phyloP scores from a whole-genome alignment of 2,113 vertebrate species.

The Capricornis sumatraensis region DNA sequence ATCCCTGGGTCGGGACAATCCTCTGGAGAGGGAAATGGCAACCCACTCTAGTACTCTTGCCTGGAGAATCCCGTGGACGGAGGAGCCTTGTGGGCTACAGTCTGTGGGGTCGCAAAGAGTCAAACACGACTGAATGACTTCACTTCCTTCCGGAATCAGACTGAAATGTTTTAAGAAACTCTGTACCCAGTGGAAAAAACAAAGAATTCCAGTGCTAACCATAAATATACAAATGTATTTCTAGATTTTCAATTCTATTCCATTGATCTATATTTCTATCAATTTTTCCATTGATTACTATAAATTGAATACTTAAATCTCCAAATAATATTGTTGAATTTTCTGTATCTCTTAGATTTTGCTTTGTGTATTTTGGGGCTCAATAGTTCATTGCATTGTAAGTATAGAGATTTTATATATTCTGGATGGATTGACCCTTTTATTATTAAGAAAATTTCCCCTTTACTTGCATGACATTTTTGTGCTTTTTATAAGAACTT shows the following conservation, averaged over 20 bases:
- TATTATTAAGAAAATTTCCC: not conserved
- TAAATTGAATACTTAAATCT: not conserved
- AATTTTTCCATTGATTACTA: not conserved
- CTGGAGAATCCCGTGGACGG: no score
- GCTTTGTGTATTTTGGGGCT: not conserved
- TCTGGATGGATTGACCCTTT: not conserved
- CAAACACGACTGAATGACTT: no score
- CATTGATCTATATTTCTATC: not conserved
- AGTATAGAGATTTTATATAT: not conserved
- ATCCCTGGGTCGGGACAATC: no score
- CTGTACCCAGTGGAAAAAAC: not conserved
- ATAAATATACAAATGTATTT: not conserved
- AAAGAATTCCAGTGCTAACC: not conserved
- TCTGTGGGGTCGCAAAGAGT: no score
- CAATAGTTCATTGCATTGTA: not conserved
- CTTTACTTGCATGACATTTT: not conserved
- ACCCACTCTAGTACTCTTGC: no score
- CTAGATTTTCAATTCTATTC: not conserved
- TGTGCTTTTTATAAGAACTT: not conserved
- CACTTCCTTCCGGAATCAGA: not conserved
- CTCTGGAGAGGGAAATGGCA: no score
- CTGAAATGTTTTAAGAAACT: not conserved
- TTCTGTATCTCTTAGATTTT: not conserved
- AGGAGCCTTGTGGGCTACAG: no score
- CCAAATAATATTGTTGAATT: not conserved